These are phyloP conservation scores for Menidia menidia DNA, from an alignment of 2,797 vertebrate genomes.

Conservation along the genomic window DNA sequence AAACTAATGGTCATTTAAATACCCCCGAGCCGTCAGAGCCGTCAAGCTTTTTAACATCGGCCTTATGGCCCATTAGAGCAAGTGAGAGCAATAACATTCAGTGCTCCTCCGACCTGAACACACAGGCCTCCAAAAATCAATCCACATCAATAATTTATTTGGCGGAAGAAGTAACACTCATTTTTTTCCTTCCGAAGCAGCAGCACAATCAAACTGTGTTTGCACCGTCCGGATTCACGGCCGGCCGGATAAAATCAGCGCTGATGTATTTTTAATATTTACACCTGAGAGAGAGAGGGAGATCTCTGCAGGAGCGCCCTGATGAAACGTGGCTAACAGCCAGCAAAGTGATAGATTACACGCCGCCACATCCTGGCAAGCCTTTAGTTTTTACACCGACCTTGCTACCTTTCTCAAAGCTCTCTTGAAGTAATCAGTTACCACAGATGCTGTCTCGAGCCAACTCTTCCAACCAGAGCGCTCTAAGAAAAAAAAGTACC, in stretches of 20 bases:
- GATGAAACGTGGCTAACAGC: slow-evolving; percentile 51
- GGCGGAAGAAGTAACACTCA: slow-evolving; percentile 33
- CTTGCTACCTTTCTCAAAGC: slow-evolving; percentile 18
- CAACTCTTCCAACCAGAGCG: slow-evolving; percentile 16
- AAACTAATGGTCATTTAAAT: slow-evolving; percentile 12
- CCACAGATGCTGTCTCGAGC: slow-evolving; percentile 25
- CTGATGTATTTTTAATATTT: slow-evolving; percentile 71
- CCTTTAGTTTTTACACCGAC: slow-evolving; percentile 35
- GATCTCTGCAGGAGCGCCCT: slow-evolving; percentile 28
- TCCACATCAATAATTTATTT: slow-evolving; percentile 59
- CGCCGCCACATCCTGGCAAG: slow-evolving; percentile 43
- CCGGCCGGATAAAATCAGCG: slow-evolving; percentile 52
- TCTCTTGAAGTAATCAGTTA: slow-evolving; percentile 33
- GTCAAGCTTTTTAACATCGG: slow-evolving; percentile 21
- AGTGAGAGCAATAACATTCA: slow-evolving; percentile 39
- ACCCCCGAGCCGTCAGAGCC: slow-evolving; percentile 24
- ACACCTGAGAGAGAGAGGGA: slow-evolving; percentile 42
- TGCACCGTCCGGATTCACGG: slow-evolving; percentile 54
- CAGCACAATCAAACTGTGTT: slow-evolving; percentile 24
- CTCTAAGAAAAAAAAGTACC: slow-evolving; percentile 3
- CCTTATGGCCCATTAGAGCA: slow-evolving; percentile 45
- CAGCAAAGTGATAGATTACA: slow-evolving; percentile 71
- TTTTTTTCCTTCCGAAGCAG: slow-evolving; percentile 43
- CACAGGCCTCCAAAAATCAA: slow-evolving; percentile 40
- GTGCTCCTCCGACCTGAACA: slow-evolving; percentile 27